Evolutionary conservation across 2,888 invertebrate genomes (phyloP), one percentile per base, ranked within the genome.

Genomic region (Brenthis daphne): DNA sequence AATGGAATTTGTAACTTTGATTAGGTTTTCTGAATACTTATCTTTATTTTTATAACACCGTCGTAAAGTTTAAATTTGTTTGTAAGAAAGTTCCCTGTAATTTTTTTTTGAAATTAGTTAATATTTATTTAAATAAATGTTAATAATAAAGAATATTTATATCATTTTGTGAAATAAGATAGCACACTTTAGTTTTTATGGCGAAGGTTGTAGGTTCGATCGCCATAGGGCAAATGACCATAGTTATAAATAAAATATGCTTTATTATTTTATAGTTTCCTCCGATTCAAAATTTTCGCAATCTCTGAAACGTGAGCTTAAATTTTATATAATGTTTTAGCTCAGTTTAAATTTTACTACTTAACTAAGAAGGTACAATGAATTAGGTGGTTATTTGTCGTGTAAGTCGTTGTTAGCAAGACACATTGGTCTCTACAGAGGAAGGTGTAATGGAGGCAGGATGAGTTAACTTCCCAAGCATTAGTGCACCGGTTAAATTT

Each of bases 381-480:
- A 68, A 73, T 69, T 65, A 71, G 65, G 43, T 64, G 69, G 71
- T 67, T 71, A 71, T 71, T 73, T 71, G 68, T 67, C 57, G 71
- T 69, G 58, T 66, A 57, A 68, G 70, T 69, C 67, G 64, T 64
- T 67, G 43, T 57, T 64, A 63, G 68, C 68, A 64, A 73, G 71
- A 73, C 67, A 65, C 67, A 70, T 68, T 47, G 57, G 70, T 68
- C 70, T 72, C 70, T 66, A 64, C 50, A 64, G 72, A 47, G 66
- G 51, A 63, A 65, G 56, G 69, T 68, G 68, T 68, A 70, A 68
- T 64, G 68, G 54, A 67, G 64, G 64, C 70, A 64, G 65, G 70
- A 72, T 70, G 70, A 67, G 65, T 37, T 65, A 65, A 64, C 58
- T 68, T 71, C 66, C 47, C 29, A 63, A 60, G 65, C 58, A 70